Evolutionary conservation across 2,888 invertebrate species (phyloP).

Genomic region (Lepetodrilus schrolli): DNA sequence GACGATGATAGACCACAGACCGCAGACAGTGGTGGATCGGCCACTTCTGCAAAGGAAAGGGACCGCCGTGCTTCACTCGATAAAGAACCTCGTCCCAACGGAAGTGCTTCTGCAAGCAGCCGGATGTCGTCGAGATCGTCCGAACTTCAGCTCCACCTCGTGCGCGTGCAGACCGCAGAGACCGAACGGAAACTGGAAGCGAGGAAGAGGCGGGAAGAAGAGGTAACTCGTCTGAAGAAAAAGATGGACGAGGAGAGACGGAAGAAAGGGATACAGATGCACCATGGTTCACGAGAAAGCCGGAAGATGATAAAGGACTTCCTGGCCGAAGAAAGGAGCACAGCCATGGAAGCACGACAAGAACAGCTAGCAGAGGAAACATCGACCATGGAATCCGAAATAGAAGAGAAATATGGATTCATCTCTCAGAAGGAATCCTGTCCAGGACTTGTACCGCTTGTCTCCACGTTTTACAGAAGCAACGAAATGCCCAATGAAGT

Average conservation of each 20-base stretch:
- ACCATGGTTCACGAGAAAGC: constrained; percentile 38
- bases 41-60: no score
- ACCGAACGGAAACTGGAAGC: not conserved
- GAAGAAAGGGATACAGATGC: constrained; percentile 43
- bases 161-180: constrained; percentile 26
- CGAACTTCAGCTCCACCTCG: constrained; percentile 19
- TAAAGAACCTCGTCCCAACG: no score
- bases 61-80: no score
- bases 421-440: constrained; percentile 39
- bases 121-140: not conserved
- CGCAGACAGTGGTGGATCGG: no score
- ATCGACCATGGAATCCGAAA: constrained; percentile 41
- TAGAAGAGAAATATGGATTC: constrained; percentile 47
- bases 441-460: constrained; percentile 47
- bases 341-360: constrained; percentile 41
- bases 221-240: constrained; percentile 39
- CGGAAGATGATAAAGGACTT: constrained; percentile 41
- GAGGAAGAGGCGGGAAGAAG: constrained; percentile 32
- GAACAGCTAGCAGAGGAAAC: constrained; percentile 41
- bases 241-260: constrained; percentile 37
- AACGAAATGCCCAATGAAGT: constrained; percentile 43
- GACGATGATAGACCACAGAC: not conserved
- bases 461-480: constrained; percentile 49
- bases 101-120: not conserved
- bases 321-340: constrained; percentile 41